These are phyloP conservation scores for Manis javanica DNA, from an alignment of 2,797 vertebrate species.

Conservation along the genomic window DNA sequence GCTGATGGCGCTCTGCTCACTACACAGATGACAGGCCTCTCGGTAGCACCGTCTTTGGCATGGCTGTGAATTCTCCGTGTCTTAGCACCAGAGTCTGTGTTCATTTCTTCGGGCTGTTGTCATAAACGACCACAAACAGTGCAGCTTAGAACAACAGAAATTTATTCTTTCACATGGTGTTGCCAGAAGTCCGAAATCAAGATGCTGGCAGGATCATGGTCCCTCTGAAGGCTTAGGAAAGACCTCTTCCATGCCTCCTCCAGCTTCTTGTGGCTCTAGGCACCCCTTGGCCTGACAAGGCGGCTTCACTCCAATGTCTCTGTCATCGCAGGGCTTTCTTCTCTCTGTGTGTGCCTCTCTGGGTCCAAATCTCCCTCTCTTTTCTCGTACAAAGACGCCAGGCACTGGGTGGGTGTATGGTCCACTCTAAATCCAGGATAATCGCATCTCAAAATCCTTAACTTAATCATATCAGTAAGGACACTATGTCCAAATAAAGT, in stretches of 20 bases:
- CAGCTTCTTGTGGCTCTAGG: background rate
- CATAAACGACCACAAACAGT: background rate
- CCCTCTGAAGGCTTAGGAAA: background rate
- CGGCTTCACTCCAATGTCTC: accelerated
- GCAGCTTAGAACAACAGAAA: background rate
- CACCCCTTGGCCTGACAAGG: background rate
- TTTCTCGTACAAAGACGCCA: background rate
- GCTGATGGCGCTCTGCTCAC: background rate
- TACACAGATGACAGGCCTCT: background rate
- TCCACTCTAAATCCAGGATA: background rate
- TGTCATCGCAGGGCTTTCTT: background rate
- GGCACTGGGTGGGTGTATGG: background rate
- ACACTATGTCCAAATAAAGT: background rate
- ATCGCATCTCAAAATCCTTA: background rate
- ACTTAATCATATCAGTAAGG: background rate
- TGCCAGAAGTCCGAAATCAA: background rate
- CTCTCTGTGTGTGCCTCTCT: background rate
- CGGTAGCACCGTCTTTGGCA: background rate
- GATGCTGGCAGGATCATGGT: background rate
- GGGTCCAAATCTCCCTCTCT: background rate
- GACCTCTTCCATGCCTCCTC: background rate
- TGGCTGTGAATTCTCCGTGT: background rate
- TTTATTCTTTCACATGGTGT: background rate
- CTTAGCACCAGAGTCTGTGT: too few species aligned
- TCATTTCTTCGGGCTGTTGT: background rate